These are phyloP conservation scores for Eriosoma lanigerum DNA, from an alignment of 1,140 invertebrate species.

Conservation along the genomic window DNA sequence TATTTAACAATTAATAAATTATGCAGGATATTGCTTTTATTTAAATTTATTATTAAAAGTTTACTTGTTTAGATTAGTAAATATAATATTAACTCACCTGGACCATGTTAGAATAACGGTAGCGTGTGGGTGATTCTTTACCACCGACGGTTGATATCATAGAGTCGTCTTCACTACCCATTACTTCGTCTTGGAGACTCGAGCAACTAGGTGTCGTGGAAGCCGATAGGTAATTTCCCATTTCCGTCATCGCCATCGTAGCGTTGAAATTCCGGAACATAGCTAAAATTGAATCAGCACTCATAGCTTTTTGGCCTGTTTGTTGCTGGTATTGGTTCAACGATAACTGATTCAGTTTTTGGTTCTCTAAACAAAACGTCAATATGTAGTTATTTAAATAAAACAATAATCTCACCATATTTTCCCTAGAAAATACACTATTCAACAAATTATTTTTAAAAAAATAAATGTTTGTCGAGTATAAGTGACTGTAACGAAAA, in stretches of 20 bases:
- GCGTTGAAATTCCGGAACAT: constrained; percentile 70
- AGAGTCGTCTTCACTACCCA: constrained; percentile 67
- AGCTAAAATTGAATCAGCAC: constrained; percentile 72
- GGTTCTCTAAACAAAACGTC: neutral
- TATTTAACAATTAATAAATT: too few species aligned
- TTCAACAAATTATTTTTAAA: too few species aligned
- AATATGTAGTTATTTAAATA: neutral
- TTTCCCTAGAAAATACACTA: too few species aligned
- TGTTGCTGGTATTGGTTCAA: constrained; percentile 31
- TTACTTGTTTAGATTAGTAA: too few species aligned
- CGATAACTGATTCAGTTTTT: constrained; percentile 16
- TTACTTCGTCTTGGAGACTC: constrained; percentile 69
- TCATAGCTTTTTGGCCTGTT: constrained; percentile 52
- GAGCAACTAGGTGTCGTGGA: constrained; percentile 66
- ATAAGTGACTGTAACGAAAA: too few species aligned
- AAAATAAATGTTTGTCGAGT: too few species aligned
- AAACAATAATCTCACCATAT: neutral
- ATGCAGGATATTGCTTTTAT: too few species aligned
- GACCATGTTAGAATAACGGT: constrained; percentile 54
- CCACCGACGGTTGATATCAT: constrained; percentile 64
- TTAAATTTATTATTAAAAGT: too few species aligned
- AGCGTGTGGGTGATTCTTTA: constrained; percentile 60
- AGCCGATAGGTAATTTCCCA: constrained; percentile 62
- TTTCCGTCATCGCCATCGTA: constrained; percentile 57
- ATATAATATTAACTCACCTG: too few species aligned